These are phyloP conservation scores for Caenorhabditis japonica DNA, from an alignment of 2,888 invertebrate species.

Conservation along the genomic window DNA sequence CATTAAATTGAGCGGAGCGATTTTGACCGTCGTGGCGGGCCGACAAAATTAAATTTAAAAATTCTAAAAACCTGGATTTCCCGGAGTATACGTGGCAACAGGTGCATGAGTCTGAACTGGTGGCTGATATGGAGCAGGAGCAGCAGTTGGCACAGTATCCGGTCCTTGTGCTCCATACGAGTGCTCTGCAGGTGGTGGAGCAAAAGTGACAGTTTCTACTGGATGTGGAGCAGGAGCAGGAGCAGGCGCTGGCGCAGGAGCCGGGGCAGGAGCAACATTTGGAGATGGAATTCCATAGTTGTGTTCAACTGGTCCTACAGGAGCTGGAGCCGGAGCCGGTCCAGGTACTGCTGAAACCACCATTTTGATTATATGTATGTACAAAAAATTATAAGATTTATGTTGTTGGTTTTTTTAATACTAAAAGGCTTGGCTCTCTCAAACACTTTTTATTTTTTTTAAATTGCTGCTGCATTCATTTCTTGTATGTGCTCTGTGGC, in stretches of 20 bases:
- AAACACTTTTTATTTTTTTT: too few species aligned
- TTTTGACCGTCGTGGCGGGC: too few species aligned
- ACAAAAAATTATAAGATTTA: background rate
- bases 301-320: slow-evolving; percentile 38
- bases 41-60: too few species aligned
- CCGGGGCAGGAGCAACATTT: slow-evolving; percentile 8
- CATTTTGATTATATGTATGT: too few species aligned
- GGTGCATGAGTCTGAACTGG: slow-evolving; percentile 10
- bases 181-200: slow-evolving; percentile 17
- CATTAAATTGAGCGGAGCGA: too few species aligned
- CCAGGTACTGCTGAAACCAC: slow-evolving; percentile 3
- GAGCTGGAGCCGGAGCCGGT: slow-evolving; percentile 12
- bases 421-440: background rate
- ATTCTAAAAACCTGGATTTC: slow-evolving; percentile 25
- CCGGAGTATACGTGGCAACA: slow-evolving; percentile 8
- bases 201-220: background rate
- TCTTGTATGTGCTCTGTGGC: too few species aligned
- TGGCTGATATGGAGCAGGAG: slow-evolving; percentile 21
- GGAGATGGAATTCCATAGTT: slow-evolving; percentile 37
- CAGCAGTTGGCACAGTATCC: slow-evolving; percentile 26
- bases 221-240: slow-evolving; percentile 10
- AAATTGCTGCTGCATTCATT: too few species aligned
- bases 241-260: background rate
- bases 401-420: too few species aligned
- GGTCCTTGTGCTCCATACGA: slow-evolving; percentile 48